A percentile compares a stretch with the other conserved stretches of the same genome.
Evolutionary conservation across 2,797 vertebrate species (phyloP).

Genomic region (Trichosurus vulpecula): DNA sequence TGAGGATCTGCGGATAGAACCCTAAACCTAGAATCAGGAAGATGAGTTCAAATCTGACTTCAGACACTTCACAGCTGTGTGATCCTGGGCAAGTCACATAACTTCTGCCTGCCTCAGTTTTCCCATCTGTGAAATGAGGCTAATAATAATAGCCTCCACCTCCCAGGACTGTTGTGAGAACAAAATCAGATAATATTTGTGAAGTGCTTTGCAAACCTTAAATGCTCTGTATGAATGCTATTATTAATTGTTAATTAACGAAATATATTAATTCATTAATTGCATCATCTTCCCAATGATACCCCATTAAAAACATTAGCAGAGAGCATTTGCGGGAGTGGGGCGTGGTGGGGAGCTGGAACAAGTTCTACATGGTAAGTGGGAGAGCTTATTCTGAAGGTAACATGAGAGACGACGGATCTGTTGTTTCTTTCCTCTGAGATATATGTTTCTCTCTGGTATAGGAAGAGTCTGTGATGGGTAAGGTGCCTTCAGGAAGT

Average conservation of each 20-base stretch:
- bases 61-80: not conserved
- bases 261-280: not conserved
- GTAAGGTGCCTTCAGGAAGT: not conserved
- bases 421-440: not conserved
- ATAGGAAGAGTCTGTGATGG: too few relatives aligned
- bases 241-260: not conserved
- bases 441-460: not conserved
- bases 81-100: not conserved
- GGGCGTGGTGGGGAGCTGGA: not conserved
- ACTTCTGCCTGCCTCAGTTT: not conserved
- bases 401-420: not conserved
- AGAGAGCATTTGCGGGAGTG: not conserved
- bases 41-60: not conserved
- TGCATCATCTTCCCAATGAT: not conserved
- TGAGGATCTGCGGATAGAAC: not conserved
- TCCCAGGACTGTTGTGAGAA: not conserved
- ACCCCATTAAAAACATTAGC: not conserved
- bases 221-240: not conserved
- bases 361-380: not conserved
- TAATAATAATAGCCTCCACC: not conserved
- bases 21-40: not conserved
- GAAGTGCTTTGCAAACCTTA: not conserved
- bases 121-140: not conserved
- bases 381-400: slow-evolving; percentile 1
- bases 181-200: not conserved